Conservation (phyloP, 2,888 invertebrate species). For the Lissocephala sabroskyi region DNA sequence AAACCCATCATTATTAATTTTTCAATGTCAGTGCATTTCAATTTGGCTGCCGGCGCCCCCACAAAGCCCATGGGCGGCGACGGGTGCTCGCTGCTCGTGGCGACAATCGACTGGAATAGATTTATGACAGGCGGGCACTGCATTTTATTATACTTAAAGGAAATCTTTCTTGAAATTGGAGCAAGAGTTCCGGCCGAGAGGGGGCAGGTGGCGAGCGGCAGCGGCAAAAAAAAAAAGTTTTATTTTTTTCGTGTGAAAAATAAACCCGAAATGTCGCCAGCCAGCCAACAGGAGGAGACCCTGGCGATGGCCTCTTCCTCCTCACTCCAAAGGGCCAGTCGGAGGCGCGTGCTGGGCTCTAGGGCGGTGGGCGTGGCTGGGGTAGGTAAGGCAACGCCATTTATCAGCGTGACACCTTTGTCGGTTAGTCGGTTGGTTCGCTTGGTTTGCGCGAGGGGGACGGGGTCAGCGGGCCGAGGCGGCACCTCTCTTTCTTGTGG, state of each 20-base stretch:
- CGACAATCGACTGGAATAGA: constrained; percentile 65
- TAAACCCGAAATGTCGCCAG: constrained; percentile 50
- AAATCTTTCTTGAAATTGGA: constrained; percentile 57
- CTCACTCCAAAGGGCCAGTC: too few relatives aligned
- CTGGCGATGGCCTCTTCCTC: too few relatives aligned
- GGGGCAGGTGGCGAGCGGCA: too few relatives aligned
- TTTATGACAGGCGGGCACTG: constrained; percentile 60
- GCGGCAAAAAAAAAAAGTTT: constrained; percentile 50
- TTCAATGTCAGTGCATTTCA: constrained; percentile 62
- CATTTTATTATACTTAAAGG: constrained; percentile 65
- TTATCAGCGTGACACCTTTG: constrained; percentile 64
- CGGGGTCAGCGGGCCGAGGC: too few relatives aligned
- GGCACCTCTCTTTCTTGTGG: too few relatives aligned
- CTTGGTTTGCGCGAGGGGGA: constrained; percentile 22
- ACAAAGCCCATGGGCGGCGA: too few relatives aligned
- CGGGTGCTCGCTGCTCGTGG: not conserved
- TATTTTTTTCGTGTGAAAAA: constrained; percentile 27
- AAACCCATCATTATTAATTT: constrained; percentile 33
- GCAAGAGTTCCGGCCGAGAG: too few relatives aligned
- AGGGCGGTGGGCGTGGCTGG: constrained; percentile 35
- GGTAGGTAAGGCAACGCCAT: constrained; percentile 59
- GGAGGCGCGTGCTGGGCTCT: too few relatives aligned
- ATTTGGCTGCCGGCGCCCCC: constrained; percentile 17
- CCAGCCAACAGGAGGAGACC: too few relatives aligned
- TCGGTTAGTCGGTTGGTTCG: constrained; percentile 5